A percentile compares a stretch with the other conserved stretches of the same genome.
Conservation (phyloP, 2,797 vertebrate species). For the Ibycter americanus region DNA sequence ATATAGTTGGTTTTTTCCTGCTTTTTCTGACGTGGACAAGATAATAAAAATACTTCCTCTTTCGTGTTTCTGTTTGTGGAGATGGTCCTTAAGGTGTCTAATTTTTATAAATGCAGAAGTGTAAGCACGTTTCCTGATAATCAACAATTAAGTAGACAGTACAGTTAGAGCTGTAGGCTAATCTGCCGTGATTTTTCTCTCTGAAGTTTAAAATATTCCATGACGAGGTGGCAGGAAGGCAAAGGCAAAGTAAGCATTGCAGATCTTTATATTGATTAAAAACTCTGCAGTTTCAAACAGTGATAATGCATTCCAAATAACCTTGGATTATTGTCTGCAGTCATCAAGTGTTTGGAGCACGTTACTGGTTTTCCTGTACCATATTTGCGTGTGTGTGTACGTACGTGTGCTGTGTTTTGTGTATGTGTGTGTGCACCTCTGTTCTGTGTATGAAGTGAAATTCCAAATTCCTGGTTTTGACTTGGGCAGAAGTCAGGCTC, state of each 20-base stretch:
- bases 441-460: background rate
- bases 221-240: background rate
- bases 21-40: background rate
- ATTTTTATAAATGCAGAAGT: background rate
- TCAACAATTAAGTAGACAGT: background rate
- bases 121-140: background rate
- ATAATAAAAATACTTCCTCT: background rate
- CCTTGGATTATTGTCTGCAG: background rate
- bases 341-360: background rate
- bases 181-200: background rate
- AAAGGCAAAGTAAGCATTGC: background rate
- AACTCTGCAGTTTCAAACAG: background rate
- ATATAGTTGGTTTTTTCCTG: background rate
- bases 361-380: background rate
- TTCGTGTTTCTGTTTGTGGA: background rate
- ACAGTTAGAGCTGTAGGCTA: background rate
- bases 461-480: background rate
- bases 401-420: fast-evolving
- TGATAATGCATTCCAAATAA: background rate
- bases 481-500: background rate
- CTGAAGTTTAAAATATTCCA: background rate
- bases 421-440: background rate
- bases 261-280: background rate
- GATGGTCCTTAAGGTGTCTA: background rate
- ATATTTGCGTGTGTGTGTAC: background rate